phyloP scores from a whole-genome alignment of 1,140 invertebrate genomes.

The Gyrodactylus bullatarudis region DNA sequence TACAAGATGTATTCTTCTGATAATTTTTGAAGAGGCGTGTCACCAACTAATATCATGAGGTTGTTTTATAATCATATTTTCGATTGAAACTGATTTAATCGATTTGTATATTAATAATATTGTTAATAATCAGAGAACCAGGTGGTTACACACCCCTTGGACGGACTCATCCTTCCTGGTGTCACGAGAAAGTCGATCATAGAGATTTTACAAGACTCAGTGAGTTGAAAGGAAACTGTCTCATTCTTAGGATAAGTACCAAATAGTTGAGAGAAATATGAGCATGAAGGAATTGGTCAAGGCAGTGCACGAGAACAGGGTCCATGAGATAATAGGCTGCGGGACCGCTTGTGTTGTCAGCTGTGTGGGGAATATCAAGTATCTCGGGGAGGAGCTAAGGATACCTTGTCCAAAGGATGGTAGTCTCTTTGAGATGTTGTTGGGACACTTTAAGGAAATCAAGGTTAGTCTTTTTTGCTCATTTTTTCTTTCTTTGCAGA shows the following conservation, averaged over 20 bases:
- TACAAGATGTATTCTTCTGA: not conserved
- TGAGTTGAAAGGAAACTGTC: not conserved
- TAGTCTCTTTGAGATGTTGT: not conserved
- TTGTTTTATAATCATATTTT: not conserved
- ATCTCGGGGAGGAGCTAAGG: constrained; percentile 27
- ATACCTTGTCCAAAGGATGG: not conserved
- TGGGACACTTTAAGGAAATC: not conserved
- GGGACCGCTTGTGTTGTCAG: constrained; percentile 56
- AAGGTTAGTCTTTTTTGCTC: not conserved
- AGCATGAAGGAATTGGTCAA: constrained; percentile 43
- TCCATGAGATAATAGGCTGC: constrained; percentile 52
- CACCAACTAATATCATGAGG: too few species aligned
- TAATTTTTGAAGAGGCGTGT: not conserved
- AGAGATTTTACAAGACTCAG: constrained; percentile 26
- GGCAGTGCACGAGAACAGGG: constrained; percentile 34
- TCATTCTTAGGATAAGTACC: constrained; percentile 24
- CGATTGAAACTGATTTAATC: not conserved
- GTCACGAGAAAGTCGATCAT: constrained; percentile 48
- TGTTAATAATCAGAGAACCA: constrained; percentile 33
- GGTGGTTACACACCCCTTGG: constrained; percentile 18
- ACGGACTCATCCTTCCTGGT: constrained; percentile 32
- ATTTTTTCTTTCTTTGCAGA: not conserved
- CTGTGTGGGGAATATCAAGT: constrained; percentile 42
- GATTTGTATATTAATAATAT: not conserved
- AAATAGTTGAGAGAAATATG: constrained; percentile 36